Base-by-base conservation (phyloP, 2,888 invertebrate species). In the Isoperla grammatica region DNA sequence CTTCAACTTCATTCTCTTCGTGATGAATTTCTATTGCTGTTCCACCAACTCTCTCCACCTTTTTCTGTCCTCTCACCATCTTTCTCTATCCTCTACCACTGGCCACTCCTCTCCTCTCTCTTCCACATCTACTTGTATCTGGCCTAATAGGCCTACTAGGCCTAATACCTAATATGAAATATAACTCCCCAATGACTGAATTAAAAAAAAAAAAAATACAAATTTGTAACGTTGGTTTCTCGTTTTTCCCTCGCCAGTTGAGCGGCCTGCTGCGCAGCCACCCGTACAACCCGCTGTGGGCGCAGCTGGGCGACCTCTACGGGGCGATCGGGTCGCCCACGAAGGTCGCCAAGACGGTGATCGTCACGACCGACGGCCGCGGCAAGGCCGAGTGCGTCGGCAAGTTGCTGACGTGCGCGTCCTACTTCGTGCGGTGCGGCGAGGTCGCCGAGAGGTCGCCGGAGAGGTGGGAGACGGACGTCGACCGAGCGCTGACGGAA, bases 241-340 rank as follows among this genome's bases (percentile, higher is more conserved):
- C 5, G 8, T 29, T 29, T 6, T 22, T 57, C 60, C 61, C 61
- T 20, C 68, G 70, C 35, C 67, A 82, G 73, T 68, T 83, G 61
- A 73, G 75, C 63, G 70, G 73, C 2, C 65, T 78, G 37, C 79
- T 82, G 2, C 81, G 80, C 66, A 79, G 80, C 62, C 83, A 83
- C 70, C 88, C 91, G 0, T 93, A 91, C 74, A 95, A 94, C 75
- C 91, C 92, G 0, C 74, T 94, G 0, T 93, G 94, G 94, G 90
- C 90, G 0, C 95, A 95, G 70, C 79, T 95, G 63, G 84, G 86
- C 35, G 93, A 95, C 71, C 76, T 95, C 22, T 89, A 87, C 71
- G 95, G 92, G n/a, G 88, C 87, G 56, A 81, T 90, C 45, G 93
- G 90, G 1, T 82, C 81, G 72, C 91, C 92, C 0, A 80, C 86